Evolutionary conservation across 1,140 invertebrate genomes (phyloP).

Genomic region (Dreissena polymorpha): DNA sequence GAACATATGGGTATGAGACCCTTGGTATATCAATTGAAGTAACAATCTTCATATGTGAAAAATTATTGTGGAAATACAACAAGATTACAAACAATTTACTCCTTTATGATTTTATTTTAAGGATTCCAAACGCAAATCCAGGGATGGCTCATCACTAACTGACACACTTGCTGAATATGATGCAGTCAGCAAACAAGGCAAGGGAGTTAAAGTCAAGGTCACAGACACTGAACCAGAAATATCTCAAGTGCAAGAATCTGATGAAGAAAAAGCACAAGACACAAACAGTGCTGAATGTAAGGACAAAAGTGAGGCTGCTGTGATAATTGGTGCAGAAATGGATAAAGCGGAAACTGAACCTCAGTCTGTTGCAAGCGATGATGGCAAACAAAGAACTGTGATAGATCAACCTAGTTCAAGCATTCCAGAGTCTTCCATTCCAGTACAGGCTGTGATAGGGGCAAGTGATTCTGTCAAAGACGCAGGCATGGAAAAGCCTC

Average conservation of each 20-base stretch:
- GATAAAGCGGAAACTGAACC: neutral
- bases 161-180: neutral
- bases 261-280: neutral
- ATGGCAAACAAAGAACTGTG: constrained; percentile 25
- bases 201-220: constrained; percentile 14
- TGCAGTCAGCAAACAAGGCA: too few relatives aligned
- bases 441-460: constrained; percentile 29
- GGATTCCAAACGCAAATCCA: constrained; percentile 39
- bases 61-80: too few relatives aligned
- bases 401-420: constrained; percentile 35
- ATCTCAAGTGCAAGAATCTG: neutral
- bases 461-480: neutral
- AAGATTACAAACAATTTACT: too few relatives aligned
- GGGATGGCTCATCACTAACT: constrained; percentile 36
- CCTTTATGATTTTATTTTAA: constrained; percentile 1
- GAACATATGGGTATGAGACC: too few relatives aligned
- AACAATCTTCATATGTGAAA: too few relatives aligned
- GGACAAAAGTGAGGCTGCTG: neutral
- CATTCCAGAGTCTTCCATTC: constrained; percentile 48
- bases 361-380: neutral
- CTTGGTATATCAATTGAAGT: too few relatives aligned
- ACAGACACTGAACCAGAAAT: constrained; percentile 2
- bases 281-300: neutral
- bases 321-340: neutral
- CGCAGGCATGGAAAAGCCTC: too few relatives aligned